Evolutionary conservation across 2,113 vertebrate genomes (phyloP), one percentile per base, ranked within the genome.

Genomic region (Alces alces): DNA sequence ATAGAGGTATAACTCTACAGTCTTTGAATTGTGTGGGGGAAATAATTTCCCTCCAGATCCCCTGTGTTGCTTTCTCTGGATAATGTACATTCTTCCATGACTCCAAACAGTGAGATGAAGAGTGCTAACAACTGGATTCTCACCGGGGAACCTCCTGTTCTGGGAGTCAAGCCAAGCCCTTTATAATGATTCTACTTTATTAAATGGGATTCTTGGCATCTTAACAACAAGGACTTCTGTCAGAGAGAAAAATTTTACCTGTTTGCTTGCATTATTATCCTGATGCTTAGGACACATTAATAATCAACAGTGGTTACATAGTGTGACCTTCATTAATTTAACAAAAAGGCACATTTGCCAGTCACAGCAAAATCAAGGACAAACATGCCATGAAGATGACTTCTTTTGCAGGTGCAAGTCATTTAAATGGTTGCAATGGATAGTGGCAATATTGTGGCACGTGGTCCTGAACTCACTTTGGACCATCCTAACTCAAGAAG

Each of bases 81-180:
- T 92, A 84, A 61, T 97, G 78, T n/a, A 54, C 52, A 94, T 61
- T 93, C 27, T 89, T 80, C 78, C 13, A 11, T 61, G 82, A 91
- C 85, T 95, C 23, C 8, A 57, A 95, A 86, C 55, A 96, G 55
- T 43, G 55, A 91, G 95, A 95, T 45, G 95, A 97, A 98, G 50
- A 66, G 19, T 73, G 80, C 8, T 95, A 97, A 96, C 97, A 98
- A 86, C 97, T 98, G 95, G 96, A 88, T 98, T 97, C 97, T 83
- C 96, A 93, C 89, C 90, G 83, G 95, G 88, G 19, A 98, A 52
- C 39, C 86, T 98, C 85, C 87, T 86, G 64, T 97, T 86, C 96
- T 92, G 95, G 86, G 91, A 98, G 57, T 97, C 13, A 92, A 97
- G 97, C 84, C 97, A 96, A 80, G 7, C 55, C 21, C 91, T 95